Conservation (phyloP, 37 sponge, comb jelly and placozoan genomes). For the Oscarella lobularis region DNA sequence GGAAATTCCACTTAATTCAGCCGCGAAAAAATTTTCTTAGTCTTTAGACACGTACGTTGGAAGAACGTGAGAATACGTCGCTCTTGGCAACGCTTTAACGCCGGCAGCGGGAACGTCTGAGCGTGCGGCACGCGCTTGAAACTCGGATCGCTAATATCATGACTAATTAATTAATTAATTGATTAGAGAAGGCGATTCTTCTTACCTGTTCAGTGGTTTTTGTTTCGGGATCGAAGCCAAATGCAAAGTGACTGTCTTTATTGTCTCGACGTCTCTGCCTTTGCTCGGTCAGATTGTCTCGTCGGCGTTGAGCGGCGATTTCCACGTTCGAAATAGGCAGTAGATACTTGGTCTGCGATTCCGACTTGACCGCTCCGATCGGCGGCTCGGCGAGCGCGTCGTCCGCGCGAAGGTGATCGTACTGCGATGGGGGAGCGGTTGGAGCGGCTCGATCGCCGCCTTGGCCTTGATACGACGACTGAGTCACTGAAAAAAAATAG, state of each 20-base stretch:
- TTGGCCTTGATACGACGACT: neutral
- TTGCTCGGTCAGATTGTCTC: neutral
- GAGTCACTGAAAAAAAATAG: neutral
- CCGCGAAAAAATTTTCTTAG: too few relatives aligned
- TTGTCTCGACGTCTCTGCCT: constrained; percentile 27
- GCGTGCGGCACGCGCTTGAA: too few relatives aligned
- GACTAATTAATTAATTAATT: too few relatives aligned
- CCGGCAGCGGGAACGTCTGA: too few relatives aligned
- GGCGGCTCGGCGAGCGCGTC: neutral
- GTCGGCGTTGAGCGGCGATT: neutral
- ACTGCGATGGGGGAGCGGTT: neutral
- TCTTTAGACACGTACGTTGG: too few relatives aligned
- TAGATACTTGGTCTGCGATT: neutral
- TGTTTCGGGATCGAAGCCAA: constrained; percentile 32
- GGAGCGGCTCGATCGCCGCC: neutral
- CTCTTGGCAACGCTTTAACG: too few relatives aligned
- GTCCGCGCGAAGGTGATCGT: neutral
- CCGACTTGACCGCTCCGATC: neutral
- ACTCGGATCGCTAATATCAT: too few relatives aligned
- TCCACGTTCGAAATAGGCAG: neutral
- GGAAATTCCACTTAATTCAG: too few relatives aligned
- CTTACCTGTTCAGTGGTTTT: constrained; percentile 36
- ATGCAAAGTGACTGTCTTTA: constrained; percentile 46
- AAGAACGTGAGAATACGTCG: too few relatives aligned
- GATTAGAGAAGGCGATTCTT: too few relatives aligned